Evolutionary conservation across 1,140 invertebrate genomes (phyloP), one percentile per base, ranked within the genome.

Genomic region (Panagrolaimus sp.): DNA sequence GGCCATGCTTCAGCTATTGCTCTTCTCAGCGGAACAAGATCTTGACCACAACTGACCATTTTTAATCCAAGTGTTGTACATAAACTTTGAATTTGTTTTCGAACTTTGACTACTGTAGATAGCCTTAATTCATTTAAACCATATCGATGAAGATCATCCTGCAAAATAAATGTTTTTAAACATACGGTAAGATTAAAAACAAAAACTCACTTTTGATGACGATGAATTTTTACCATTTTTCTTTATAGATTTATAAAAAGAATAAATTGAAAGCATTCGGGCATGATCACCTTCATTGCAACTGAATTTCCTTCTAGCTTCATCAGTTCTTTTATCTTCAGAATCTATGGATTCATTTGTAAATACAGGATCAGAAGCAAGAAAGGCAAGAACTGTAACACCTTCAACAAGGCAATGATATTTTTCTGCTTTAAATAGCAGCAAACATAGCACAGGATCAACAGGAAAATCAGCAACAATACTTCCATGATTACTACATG

Each of bases 261-360:
- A 31, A 42, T 89, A 96, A 23, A 96, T 89, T 84, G 96, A 96
- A 0, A 98, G 84, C 42, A 96, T 84, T 9, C 91, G 96, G 1
- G 97, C 87, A 80, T 95, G 92, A 85, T 98, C 95, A 9, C 95
- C 94, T 75, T 92, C 88, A 57, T 88, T 87, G 0, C 91, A 91
- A 65, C 88, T 83, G 84, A 96, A 96, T 83, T 94, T 95, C 70
- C 79, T 67, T 68, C 79, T 66, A 0, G 27, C 31, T 16, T 47
- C 23, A 8, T 23, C 27, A 16, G 11, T 53, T 44, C 27, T 71
- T 62, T 87, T 9, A 88, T 87, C 71, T 86, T 86, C 14, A 74
- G 85, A 83, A 76, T 85, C 85, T 51, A 75, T 82, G 23, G 77
- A 72, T 11, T 85, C 83, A 45, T 81, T 85, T 63, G 86, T 82